Percentiles rank a stretch among this genome's conserved stretches.
phyloP scores from a whole-genome alignment of 1,140 invertebrate species.

The Heterodera schachtii region DNA sequence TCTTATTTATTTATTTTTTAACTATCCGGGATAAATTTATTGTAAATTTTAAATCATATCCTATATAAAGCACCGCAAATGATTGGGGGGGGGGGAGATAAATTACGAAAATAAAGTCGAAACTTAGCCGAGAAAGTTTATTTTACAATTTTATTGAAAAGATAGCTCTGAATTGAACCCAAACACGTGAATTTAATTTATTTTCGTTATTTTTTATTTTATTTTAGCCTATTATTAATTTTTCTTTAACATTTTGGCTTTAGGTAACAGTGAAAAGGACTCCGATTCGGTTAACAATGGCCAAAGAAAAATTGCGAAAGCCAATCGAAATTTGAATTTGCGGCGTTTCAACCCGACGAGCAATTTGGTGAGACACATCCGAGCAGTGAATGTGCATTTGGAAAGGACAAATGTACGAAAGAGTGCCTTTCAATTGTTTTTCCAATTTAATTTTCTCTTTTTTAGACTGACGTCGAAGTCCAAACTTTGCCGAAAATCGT shows the following conservation, averaged over 20 bases:
- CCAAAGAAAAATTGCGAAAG: background rate
- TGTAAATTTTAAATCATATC: no score
- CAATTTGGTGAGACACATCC: constrained; percentile 36
- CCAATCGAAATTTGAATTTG: constrained; percentile 1
- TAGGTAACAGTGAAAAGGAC: background rate
- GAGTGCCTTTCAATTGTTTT: background rate
- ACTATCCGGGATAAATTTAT: no score
- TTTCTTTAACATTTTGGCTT: background rate
- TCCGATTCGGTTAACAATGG: background rate
- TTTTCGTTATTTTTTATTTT: background rate
- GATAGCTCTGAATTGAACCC: no score
- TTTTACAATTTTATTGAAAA: no score
- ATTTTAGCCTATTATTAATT: background rate
- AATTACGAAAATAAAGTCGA: no score
- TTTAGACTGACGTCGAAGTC: constrained; percentile 33
- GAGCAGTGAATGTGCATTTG: constrained; percentile 28
- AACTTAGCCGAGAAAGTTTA: no score
- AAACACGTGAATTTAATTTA: no score
- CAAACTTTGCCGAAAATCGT: constrained; percentile 35
- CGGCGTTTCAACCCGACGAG: constrained; percentile 28
- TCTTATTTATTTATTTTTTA: no score
- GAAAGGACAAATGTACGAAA: constrained; percentile 30
- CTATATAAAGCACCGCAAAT: no score
- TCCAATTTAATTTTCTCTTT: background rate
- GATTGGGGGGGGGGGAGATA: no score